phyloP scores from a whole-genome alignment of 2,113 vertebrate genomes.

The Hemiscyllium ocellatum region DNA sequence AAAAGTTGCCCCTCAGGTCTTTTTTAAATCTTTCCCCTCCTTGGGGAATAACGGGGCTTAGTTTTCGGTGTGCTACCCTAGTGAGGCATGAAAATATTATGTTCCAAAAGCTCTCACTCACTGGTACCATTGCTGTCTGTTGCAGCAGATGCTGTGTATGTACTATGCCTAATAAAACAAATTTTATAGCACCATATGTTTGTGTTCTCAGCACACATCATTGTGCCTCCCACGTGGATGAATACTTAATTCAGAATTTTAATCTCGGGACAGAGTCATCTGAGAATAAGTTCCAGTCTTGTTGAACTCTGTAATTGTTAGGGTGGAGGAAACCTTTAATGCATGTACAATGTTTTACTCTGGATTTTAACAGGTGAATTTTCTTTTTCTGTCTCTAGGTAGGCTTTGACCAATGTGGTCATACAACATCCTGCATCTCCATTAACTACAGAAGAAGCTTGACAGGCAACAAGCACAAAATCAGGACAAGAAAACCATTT shows the following conservation, averaged over 20 bases:
- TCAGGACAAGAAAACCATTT: background rate
- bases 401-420: background rate
- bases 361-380: background rate
- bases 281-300: background rate
- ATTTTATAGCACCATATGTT: background rate
- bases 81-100: background rate
- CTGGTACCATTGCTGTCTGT: background rate
- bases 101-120: background rate
- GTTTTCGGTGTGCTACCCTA: no score
- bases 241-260: background rate
- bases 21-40: no score
- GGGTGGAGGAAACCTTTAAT: background rate
- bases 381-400: background rate
- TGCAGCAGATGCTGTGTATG: background rate
- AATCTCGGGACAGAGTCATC: background rate
- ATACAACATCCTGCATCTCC: background rate
- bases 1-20: no score
- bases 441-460: background rate
- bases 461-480: background rate
- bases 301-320: background rate
- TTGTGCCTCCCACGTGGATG: background rate
- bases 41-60: no score
- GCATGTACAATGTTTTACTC: background rate
- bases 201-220: slow-evolving; percentile 4
- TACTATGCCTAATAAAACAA: background rate